Conservation (phyloP, 1,140 invertebrate species). For the Drosophila seguyi region DNA sequence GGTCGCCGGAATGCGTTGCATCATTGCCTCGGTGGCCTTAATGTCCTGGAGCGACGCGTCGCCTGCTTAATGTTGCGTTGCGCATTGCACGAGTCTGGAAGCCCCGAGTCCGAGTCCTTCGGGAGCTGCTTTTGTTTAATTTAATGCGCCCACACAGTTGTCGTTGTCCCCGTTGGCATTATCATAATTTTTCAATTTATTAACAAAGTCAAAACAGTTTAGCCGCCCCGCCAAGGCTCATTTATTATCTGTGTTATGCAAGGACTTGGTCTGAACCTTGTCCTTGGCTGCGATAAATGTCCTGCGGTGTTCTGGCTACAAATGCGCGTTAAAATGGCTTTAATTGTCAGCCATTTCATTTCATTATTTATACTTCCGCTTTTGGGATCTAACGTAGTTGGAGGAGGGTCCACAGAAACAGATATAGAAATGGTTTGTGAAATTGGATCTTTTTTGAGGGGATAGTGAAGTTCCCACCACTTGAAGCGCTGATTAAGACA, state of each 20-base stretch:
- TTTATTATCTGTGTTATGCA: slow-evolving; percentile 74
- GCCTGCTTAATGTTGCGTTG: slow-evolving; percentile 82
- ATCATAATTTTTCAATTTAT: slow-evolving; percentile 84
- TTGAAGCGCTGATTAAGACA: slow-evolving; percentile 65
- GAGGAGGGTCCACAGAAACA: slow-evolving; percentile 17
- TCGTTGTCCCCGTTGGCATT: slow-evolving; percentile 54
- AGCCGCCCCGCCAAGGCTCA: slow-evolving; percentile 58
- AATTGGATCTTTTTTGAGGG: slow-evolving; percentile 38
- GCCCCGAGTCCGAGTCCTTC: slow-evolving; percentile 32
- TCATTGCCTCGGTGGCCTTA: slow-evolving; percentile 77
- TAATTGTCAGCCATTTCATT: slow-evolving; percentile 67
- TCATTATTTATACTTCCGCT: slow-evolving; percentile 77
- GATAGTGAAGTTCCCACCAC: slow-evolving; percentile 31
- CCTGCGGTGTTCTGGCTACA: slow-evolving; percentile 65
- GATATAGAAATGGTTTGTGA: slow-evolving; percentile 55
- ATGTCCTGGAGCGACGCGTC: slow-evolving; percentile 70
- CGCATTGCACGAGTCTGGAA: slow-evolving; percentile 66
- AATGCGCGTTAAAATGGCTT: slow-evolving; percentile 75
- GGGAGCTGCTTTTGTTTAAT: slow-evolving; percentile 64
- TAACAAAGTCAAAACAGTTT: slow-evolving; percentile 84
- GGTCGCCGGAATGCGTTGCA: slow-evolving; percentile 73
- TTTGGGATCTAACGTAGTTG: slow-evolving; percentile 23
- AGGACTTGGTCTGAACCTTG: slow-evolving; percentile 34
- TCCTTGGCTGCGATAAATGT: slow-evolving; percentile 49
- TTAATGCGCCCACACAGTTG: slow-evolving; percentile 73